Conservation (phyloP, 2,797 vertebrate species). For the Mallotus villosus region DNA sequence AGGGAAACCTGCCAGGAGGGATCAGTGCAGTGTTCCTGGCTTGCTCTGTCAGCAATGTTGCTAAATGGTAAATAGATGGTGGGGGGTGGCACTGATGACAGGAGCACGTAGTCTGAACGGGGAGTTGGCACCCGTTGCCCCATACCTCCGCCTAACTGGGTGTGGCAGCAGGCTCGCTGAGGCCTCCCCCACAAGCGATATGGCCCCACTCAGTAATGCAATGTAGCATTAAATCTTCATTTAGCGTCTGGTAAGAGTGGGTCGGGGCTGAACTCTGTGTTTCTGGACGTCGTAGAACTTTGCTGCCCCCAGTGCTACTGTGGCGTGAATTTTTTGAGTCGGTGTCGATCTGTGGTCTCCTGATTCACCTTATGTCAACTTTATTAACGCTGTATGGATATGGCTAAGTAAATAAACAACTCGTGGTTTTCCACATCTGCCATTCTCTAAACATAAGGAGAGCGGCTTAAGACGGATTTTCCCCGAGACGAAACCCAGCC, state of each 20-base stretch:
- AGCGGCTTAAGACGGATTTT: conserved; percentile 48
- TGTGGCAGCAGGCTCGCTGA: conserved; percentile 65
- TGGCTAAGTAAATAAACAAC: background rate
- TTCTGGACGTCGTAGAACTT: background rate
- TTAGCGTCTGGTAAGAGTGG: conserved; percentile 41
- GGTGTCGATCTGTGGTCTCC: conserved; percentile 29
- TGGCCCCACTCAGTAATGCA: conserved; percentile 58
- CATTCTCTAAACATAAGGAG: background rate
- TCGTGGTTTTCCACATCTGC: background rate
- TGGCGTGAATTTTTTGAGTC: background rate
- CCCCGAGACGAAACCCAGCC: conserved; percentile 43
- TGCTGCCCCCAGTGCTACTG: background rate
- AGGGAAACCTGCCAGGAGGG: conserved; percentile 63
- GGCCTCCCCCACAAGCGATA: conserved; percentile 49
- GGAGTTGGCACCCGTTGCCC: conserved; percentile 53
- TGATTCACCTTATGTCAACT: conserved; percentile 32
- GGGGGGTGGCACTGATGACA: conserved; percentile 50
- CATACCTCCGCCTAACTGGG: conserved; percentile 60
- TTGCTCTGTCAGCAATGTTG: conserved; percentile 59
- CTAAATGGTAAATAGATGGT: conserved; percentile 63
- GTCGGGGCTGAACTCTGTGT: background rate
- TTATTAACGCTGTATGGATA: background rate
- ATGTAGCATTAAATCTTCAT: conserved; percentile 60
- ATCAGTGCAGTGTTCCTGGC: conserved; percentile 59
- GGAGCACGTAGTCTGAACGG: conserved; percentile 50